phyloP scores from a whole-genome alignment of 2,888 invertebrate genomes.

The Lottia gigantea region DNA sequence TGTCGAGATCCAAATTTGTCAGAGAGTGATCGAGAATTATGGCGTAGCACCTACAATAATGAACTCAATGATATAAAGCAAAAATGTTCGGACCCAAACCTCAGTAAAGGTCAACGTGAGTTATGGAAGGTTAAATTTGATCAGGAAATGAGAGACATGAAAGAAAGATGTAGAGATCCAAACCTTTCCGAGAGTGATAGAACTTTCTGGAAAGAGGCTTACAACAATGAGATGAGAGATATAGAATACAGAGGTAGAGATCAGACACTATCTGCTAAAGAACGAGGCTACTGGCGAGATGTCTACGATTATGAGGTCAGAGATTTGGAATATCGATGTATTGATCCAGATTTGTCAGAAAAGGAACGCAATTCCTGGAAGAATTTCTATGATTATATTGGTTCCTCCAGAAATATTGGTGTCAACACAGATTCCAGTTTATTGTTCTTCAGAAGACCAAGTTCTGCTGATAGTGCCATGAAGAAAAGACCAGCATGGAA shows the following conservation, averaged over 20 bases:
- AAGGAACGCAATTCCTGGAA: neutral
- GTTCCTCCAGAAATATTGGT: slow-evolving; percentile 25
- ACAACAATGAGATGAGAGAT: neutral
- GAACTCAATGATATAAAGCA: too few species aligned
- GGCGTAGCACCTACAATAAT: neutral
- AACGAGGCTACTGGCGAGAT: neutral
- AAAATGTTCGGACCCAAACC: neutral
- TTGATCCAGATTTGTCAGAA: neutral
- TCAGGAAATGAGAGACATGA: neutral
- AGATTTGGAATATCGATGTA: neutral
- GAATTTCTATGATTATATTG: neutral
- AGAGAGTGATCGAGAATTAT: neutral
- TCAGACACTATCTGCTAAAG: slow-evolving; percentile 13
- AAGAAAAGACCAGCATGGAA: slow-evolving; percentile 47
- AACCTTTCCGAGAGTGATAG: neutral
- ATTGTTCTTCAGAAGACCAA: slow-evolving; percentile 30
- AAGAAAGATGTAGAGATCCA: neutral
- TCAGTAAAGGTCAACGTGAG: neutral
- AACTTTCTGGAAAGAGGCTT: neutral
- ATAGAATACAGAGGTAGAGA: slow-evolving; percentile 22
- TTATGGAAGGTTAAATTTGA: neutral
- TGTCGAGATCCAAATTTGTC: neutral
- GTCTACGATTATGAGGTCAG: neutral
- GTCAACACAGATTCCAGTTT: slow-evolving; percentile 48
- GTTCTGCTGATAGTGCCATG: neutral